Evolutionary conservation across 2,888 invertebrate genomes (phyloP).

Genomic region (Dysmachus trigonus): DNA sequence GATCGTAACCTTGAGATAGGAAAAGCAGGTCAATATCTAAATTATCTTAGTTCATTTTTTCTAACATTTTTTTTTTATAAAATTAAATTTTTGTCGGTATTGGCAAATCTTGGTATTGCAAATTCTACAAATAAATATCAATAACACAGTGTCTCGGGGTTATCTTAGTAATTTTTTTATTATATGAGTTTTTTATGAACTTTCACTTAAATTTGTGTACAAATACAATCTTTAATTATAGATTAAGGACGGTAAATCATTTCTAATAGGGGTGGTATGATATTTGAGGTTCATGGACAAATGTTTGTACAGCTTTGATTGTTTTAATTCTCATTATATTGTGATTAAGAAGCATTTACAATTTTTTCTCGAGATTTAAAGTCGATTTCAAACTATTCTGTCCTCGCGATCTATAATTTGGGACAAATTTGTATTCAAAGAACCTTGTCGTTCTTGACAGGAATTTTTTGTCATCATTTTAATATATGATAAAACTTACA

Average conservation of each 20-base stretch:
- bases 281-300: background rate
- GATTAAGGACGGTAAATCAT: background rate
- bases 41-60: background rate
- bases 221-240: background rate
- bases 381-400: too few relatives aligned
- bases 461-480: too few relatives aligned
- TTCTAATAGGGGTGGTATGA: background rate
- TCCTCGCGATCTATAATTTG: too few relatives aligned
- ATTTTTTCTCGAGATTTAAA: too few relatives aligned
- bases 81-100: too few relatives aligned
- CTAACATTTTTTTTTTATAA: background rate
- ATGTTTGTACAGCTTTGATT: background rate
- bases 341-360: too few relatives aligned
- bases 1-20: background rate
- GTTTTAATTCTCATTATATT: background rate
- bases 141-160: background rate
- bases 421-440: too few relatives aligned
- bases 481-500: too few relatives aligned
- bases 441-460: too few relatives aligned
- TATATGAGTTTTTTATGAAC: background rate
- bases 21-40: background rate
- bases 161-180: background rate
- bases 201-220: background rate
- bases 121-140: background rate
- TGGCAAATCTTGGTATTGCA: background rate